Evolutionary conservation across 2,797 vertebrate genomes (phyloP), one percentile per base, ranked within the genome.

Genomic region (Parotocinclus haroldoi): DNA sequence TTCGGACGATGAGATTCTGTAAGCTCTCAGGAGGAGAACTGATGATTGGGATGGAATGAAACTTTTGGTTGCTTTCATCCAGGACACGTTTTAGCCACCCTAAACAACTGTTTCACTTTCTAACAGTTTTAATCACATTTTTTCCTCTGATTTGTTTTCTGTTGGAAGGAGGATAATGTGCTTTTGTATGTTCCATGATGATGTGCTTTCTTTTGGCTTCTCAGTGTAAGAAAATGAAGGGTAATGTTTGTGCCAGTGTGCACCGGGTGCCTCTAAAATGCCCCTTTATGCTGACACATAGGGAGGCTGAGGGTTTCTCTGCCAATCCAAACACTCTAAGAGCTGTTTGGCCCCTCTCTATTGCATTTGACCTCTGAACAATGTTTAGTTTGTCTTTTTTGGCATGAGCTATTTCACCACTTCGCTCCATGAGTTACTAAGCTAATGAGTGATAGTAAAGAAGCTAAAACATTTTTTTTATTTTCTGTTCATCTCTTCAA

Each of bases 261-360:
- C 54, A 69, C 55, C 51, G 66, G 63, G 66, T 60, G 64, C 66
- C 56, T 61, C 18, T 56, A 72, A 72, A 72, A 70, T 60, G 36
- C 37, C 55, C 59, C 56, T 61, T 78, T 78, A 67, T 78, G 44
- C 54, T 45, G 37, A 46, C 40, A 73, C 66, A 78, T 59, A 61
- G 52, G 49, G 42, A 58, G 55, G 56, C 63, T 52, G 51, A 57
- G 37, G 18, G 53, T 45, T 72, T 66, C 70, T 66, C 42, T 55
- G 56, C 69, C 66, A 70, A 58, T 67, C 66, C 76, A 72, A 75
- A 78, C 69, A 70, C 69, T 70, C 66, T 67, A 57, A 70, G 66
- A 70, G 58, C 63, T 52, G 58, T 63, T 72, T 16, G 52, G 36
- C 40, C 16, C 49, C 54, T 45, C 39, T 68, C 42, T 56, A 49